Evolutionary conservation across 2,797 vertebrate genomes (phyloP).

Genomic region (Tinamus major): DNA sequence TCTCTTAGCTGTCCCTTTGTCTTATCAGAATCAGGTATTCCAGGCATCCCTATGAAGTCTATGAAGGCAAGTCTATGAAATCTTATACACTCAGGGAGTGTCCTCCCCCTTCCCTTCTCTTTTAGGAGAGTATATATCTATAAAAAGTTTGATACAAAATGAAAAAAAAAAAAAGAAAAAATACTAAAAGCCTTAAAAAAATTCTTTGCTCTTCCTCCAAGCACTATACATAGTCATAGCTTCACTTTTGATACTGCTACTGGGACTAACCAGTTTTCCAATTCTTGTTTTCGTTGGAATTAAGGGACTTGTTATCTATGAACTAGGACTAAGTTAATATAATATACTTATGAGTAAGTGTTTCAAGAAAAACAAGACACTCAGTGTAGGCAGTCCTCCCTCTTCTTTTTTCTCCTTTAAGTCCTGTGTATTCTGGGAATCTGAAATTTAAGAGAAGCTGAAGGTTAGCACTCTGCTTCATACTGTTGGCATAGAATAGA

Average conservation of each 20-base stretch:
- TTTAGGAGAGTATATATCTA: background rate
- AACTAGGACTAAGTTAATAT: background rate
- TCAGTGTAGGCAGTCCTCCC: background rate
- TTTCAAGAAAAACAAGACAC: slow-evolving; percentile 12
- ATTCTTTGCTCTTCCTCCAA: background rate
- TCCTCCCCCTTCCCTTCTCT: background rate
- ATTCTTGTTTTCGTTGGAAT: background rate
- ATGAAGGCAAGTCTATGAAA: background rate
- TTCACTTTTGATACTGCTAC: background rate
- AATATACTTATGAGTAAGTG: background rate
- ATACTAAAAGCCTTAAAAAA: background rate
- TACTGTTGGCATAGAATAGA: background rate
- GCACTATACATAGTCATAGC: background rate
- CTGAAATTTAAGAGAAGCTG: background rate
- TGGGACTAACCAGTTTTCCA: background rate
- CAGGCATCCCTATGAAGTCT: background rate
- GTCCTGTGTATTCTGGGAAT: background rate
- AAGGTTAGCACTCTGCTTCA: background rate
- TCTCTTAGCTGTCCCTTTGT: background rate
- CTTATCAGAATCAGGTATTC: background rate
- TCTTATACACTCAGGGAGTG: background rate
- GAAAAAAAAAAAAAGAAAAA: too few species aligned
- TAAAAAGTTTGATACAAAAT: background rate
- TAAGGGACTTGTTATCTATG: background rate
- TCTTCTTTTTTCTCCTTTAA: background rate